Evolutionary conservation across 1,140 invertebrate genomes (phyloP), one percentile per base, ranked within the genome.

Genomic region (Aleiodes sp.): DNA sequence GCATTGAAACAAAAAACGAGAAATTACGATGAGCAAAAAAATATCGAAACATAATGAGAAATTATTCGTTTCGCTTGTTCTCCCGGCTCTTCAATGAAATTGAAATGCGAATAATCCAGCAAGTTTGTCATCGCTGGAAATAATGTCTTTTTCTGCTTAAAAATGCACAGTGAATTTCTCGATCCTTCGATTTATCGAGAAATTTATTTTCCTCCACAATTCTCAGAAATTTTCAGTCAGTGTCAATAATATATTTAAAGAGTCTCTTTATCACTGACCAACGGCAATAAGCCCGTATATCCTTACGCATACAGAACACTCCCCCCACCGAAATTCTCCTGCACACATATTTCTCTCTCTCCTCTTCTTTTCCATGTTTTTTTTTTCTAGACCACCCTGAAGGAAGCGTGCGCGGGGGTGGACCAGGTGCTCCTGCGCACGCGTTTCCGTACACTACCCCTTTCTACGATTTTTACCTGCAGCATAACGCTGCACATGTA

Each of bases 361-460:
- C 72, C 74, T 76, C 73, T 70, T n/a, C n/a, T n/a, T 73, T 41
- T 63, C 59, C 67, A 28, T 21, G 2, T 43, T n/a, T 43, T 43
- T 43, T 43, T 8, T 16, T 43, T 43, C 33, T 6, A 39, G 26
- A 3, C 41, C 37, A 43, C 63, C 63, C 63, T 19, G 31, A 35
- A 66, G 7, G 43, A 64, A 64, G 26, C 70, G 72, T 73, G 76
- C 72, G 69, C 75, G 72, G 69, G 73, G 73, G 75, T 71, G 66
- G 16, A 31, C 77, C 78, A 76, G 77, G 70, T 75, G 76, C 77
- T 71, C 72, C 71, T 73, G 72, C 70, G 64, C 71, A 76, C 70
- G 65, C 70, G 75, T 65, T 68, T 68, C 41, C 62, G 29, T 26
- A 43, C 28, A 4, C 33, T 73, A 67, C 75, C 68, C 69, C 76